phyloP scores from a whole-genome alignment of 2,797 vertebrate species.

The Platyrinchus mystaceus region DNA sequence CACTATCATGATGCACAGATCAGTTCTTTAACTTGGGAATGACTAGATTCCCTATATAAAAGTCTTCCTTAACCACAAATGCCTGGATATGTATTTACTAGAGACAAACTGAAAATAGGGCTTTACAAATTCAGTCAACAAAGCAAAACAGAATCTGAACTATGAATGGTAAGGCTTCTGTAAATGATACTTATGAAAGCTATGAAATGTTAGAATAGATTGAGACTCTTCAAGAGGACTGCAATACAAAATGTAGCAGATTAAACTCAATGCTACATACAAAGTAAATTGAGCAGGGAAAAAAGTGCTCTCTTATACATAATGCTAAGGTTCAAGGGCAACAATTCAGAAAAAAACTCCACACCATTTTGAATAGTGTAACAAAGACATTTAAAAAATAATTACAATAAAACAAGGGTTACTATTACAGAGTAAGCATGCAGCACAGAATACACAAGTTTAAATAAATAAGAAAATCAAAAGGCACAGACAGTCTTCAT shows the following conservation, averaged over 20 bases:
- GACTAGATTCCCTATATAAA: background rate
- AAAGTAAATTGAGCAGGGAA: background rate
- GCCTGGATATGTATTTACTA: background rate
- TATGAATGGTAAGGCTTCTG: background rate
- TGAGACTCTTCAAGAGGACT: background rate
- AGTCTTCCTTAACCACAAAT: background rate
- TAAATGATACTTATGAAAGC: background rate
- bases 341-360: background rate
- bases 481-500: background rate
- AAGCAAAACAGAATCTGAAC: background rate
- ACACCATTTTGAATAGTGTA: background rate
- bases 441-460: background rate
- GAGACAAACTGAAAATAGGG: background rate
- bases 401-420: background rate
- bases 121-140: background rate
- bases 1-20: background rate
- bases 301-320: rapidly evolving
- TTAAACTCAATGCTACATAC: background rate
- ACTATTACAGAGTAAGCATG: background rate
- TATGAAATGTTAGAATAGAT: background rate
- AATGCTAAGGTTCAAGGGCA: background rate
- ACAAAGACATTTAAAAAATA: background rate
- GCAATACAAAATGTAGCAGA: background rate
- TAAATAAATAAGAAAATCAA: background rate
- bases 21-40: background rate